Percentiles rank a stretch among this genome's conserved stretches.
These are phyloP conservation scores for Alentia gelatinosa DNA, from an alignment of 2,888 invertebrate genomes.

Conservation along the genomic window DNA sequence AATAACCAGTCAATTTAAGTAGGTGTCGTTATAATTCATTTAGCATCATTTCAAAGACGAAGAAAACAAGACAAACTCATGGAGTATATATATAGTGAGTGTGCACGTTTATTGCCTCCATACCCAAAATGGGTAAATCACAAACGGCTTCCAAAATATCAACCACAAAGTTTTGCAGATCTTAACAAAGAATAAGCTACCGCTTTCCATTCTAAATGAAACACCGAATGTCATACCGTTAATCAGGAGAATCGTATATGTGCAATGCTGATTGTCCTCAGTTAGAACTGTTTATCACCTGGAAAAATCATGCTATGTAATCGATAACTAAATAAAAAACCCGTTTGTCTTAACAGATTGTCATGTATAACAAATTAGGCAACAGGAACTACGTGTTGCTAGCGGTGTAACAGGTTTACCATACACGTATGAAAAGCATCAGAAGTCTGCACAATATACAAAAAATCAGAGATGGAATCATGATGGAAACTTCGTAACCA, in stretches of 20 bases:
- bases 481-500: slow-evolving; percentile 31
- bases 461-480: background rate
- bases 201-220: slow-evolving; percentile 26
- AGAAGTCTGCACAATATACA: slow-evolving; percentile 30
- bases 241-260: background rate
- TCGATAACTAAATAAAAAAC: slow-evolving; percentile 40
- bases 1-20: background rate
- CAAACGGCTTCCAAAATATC: slow-evolving; percentile 46
- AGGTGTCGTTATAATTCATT: background rate
- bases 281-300: background rate
- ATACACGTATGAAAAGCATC: background rate
- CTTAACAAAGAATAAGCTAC: slow-evolving; percentile 29
- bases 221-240: slow-evolving; percentile 13
- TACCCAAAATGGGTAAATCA: slow-evolving; percentile 46
- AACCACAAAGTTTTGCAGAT: slow-evolving; percentile 50
- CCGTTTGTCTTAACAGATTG: slow-evolving; percentile 24
- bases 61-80: background rate
- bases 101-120: slow-evolving; percentile 53
- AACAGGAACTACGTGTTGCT: slow-evolving; percentile 19
- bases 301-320: background rate
- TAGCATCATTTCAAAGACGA: background rate
- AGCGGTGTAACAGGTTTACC: background rate
- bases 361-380: slow-evolving; percentile 16
- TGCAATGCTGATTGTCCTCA: background rate
- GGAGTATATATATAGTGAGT: slow-evolving; percentile 41